Evolutionary conservation across 2,797 vertebrate genomes (phyloP), one percentile per base, ranked within the genome.

Genomic region (Malurus splendens): DNA sequence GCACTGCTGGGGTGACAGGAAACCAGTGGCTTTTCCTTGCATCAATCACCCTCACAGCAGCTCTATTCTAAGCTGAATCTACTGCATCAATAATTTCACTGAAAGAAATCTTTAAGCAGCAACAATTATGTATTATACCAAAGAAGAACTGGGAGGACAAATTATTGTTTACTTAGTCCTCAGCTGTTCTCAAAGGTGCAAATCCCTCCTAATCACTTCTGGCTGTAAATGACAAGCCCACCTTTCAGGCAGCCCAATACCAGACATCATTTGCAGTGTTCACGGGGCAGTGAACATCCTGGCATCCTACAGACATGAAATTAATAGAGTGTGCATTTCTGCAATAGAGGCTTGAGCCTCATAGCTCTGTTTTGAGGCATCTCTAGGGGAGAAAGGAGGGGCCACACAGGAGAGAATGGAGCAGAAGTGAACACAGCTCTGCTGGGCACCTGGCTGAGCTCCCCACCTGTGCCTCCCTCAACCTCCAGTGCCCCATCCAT

Each of bases 1-100:
- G 17, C 17, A 59, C 50, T 1, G 1, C 11, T 77, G 60, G 32
- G 25, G 25, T 36, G 41, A 47, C 0, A 1, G 25, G 27, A 30
- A 38, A 28, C 18, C 30, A 42, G 39, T 52, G 51, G 22, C 42
- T 81, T 72, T 77, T 39, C 38, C 28, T 22, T 65, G 70, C 56
- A 41, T 18, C 16, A 20, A 47, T 45, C 62, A 17, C 20, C 38
- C 42, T 42, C 24, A 23, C 24, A 65, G 52, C 20, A 74, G 8
- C 47, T 38, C 24, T 54, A 5, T 47, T 81, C 68, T 77, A 64
- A 65, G 47, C 27, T 60, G 72, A 82, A 78, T 23, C 23, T 12
- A 33, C 39, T 12, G 23, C 44, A 82, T 3, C 11, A 22, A n/a
- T 17, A 64, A 22, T 67, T 62, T 59, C 41, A 39, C 36, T 27